Conservation (phyloP, 2,113 vertebrate genomes). For the Eulacestoma nigropectus region DNA sequence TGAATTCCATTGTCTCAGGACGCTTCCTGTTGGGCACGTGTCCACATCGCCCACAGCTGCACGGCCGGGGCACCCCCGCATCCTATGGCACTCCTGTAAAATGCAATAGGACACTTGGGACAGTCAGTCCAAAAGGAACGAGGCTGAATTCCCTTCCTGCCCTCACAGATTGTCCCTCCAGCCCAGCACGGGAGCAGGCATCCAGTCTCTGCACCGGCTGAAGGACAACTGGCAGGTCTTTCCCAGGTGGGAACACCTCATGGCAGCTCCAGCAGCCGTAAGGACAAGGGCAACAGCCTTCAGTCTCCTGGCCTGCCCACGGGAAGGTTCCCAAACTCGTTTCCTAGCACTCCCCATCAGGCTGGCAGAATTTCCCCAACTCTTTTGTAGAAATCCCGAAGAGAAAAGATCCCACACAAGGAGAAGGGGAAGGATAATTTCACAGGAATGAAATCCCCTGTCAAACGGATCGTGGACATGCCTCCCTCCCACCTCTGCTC, state of each 20-base stretch:
- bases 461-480: background rate
- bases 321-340: background rate
- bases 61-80: background rate
- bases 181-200: background rate
- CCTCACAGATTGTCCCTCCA: background rate
- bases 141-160: background rate
- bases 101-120: background rate
- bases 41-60: background rate
- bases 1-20: conserved; percentile 30
- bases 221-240: background rate
- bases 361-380: background rate
- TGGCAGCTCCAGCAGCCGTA: background rate
- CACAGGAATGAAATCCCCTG: background rate
- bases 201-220: background rate
- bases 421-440: background rate
- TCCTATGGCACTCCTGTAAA: background rate
- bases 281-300: background rate
- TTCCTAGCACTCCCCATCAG: background rate
- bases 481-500: background rate
- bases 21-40: conserved; percentile 16
- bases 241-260: background rate
- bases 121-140: background rate
- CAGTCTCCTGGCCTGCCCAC: background rate
- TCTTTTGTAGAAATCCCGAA: background rate
- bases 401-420: background rate